Percentiles rank a stretch among this genome's conserved stretches.
Conservation (phyloP, 2,113 vertebrate genomes). For the Indicator maculatus region DNA sequence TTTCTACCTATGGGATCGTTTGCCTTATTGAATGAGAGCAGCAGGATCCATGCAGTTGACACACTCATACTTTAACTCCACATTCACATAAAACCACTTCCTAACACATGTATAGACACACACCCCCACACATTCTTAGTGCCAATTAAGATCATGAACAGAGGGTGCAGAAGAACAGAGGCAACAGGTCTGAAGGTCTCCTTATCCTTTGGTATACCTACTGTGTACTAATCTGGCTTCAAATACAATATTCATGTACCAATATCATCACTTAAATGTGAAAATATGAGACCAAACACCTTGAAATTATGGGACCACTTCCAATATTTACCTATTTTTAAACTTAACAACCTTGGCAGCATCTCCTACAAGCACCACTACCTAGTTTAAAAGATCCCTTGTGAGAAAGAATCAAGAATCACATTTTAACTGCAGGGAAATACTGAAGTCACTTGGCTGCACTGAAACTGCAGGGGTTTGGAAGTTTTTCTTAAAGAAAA, state of each 20-base stretch:
- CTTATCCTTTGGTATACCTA: neutral
- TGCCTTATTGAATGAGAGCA: neutral
- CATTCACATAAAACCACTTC: neutral
- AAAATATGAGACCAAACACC: neutral
- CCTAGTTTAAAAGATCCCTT: constrained; percentile 18
- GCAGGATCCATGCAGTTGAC: neutral
- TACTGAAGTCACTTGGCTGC: constrained; percentile 18
- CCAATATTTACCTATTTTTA: constrained; percentile 40
- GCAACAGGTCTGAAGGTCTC: neutral
- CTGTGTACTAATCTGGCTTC: neutral
- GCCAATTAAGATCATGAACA: neutral
- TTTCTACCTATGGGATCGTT: neutral
- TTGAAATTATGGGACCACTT: neutral
- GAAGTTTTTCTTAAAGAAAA: neutral
- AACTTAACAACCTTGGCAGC: constrained; percentile 26
- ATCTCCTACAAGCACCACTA: constrained; percentile 1
- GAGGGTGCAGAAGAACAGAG: neutral
- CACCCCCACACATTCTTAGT: neutral
- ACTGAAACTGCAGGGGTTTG: neutral
- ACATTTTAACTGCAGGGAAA: constrained; percentile 33
- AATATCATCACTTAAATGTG: neutral
- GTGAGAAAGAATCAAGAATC: neutral
- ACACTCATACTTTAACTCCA: neutral
- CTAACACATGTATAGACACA: neutral
- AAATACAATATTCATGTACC: neutral